Conservation (phyloP, 2,888 invertebrate genomes). For the Phalangium opilio region DNA sequence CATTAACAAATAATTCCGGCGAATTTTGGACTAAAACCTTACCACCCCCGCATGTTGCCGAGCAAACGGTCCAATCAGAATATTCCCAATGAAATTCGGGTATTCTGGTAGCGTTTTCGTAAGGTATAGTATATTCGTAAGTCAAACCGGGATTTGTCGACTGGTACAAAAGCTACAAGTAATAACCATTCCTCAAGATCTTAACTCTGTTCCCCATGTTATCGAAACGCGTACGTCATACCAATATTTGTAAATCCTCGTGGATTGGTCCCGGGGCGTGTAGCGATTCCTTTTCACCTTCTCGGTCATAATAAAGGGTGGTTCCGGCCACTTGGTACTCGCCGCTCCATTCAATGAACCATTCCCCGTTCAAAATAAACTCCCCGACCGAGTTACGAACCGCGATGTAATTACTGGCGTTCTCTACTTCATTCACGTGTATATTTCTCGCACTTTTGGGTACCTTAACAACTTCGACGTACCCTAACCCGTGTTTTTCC, state of each 20-base stretch:
- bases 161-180: constrained; percentile 53
- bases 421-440: constrained; percentile 53
- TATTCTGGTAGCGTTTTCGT: constrained; percentile 40
- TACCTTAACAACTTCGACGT: constrained; percentile 46
- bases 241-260: constrained; percentile 64
- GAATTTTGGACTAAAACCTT: constrained; percentile 26
- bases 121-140: constrained; percentile 67
- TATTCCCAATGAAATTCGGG: constrained; percentile 56
- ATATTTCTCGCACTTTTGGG: constrained; percentile 67
- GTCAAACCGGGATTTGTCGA: constrained; percentile 57
- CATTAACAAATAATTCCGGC: not conserved
- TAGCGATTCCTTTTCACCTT: constrained; percentile 59
- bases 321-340: constrained; percentile 69
- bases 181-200: no score
- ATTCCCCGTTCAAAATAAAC: constrained; percentile 62
- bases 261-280: constrained; percentile 63
- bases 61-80: constrained; percentile 67
- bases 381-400: constrained; percentile 50
- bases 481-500: constrained; percentile 38
- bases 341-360: constrained; percentile 50
- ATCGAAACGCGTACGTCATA: constrained; percentile 34
- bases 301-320: constrained; percentile 56
- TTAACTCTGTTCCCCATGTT: not conserved
- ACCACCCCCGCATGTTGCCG: constrained; percentile 60
- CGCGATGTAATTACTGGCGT: constrained; percentile 63